These are phyloP conservation scores for Linurgus olivaceus DNA, from an alignment of 2,797 vertebrate genomes.

Conservation along the genomic window DNA sequence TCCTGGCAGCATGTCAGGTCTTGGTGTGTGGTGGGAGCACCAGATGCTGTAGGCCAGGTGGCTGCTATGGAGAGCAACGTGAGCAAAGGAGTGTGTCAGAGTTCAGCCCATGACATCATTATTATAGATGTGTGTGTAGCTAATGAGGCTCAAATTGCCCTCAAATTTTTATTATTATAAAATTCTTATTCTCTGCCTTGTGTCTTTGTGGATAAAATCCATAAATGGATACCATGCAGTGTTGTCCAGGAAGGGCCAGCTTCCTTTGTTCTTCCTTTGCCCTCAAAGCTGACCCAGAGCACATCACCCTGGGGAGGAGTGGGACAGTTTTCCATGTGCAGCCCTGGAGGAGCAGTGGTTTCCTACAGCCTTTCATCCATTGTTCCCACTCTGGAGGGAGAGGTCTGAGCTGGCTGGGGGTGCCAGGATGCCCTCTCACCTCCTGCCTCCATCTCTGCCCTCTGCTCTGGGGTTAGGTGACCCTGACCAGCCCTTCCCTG, in stretches of 20 bases:
- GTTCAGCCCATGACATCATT: background rate
- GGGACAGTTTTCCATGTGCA: rapidly evolving
- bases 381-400: rapidly evolving
- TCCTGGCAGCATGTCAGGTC: background rate
- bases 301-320: background rate
- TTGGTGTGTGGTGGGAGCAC: background rate
- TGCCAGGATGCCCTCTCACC: background rate
- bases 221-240: no score
- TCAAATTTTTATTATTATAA: no score
- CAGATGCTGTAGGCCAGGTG: background rate
- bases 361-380: background rate
- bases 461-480: background rate
- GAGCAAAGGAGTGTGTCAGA: background rate
- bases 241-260: background rate
- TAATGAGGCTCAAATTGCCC: background rate
- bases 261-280: background rate
- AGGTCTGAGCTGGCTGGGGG: background rate
- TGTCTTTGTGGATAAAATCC: background rate
- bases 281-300: background rate
- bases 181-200: background rate
- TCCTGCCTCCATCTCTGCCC: background rate
- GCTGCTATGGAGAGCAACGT: rapidly evolving
- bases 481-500: background rate
- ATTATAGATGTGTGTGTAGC: background rate
- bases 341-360: background rate